Evolutionary conservation across 2,113 vertebrate species (phyloP), one percentile per base, ranked within the genome.

Genomic region (Semnornis frantzii): DNA sequence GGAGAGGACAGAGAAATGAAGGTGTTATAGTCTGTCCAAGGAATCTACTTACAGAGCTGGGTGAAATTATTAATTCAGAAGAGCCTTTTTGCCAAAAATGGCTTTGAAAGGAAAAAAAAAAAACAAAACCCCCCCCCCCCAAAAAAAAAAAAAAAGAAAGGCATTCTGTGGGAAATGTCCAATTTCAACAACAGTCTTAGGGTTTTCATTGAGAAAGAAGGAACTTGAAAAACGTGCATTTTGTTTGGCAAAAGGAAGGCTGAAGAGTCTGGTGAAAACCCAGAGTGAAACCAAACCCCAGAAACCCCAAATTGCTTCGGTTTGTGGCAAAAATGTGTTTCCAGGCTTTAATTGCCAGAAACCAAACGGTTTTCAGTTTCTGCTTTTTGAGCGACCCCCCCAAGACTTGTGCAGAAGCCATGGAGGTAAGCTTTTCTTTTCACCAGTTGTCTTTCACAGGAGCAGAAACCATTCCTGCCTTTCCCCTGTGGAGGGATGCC

Each of bases 171-270:
- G 88, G 88, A 89, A 93, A 94, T 23, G 90, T 96, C 95, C 94
- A 95, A 86, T 96, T 96, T 96, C 95, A 95, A 84, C 88, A 96
- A 89, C 62, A 95, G 90, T 90, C 90, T 93, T 52, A 50, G 89
- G 63, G 86, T 89, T 94, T 96, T 96, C 95, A 86, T 92, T 95
- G 95, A 94, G 80, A 91, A 94, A 89, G 90, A 86, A 96, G 93
- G 96, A 82, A 63, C 83, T 94, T 94, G 88, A 95, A 92, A 96
- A 96, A 94, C 87, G 86, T 94, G 60, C 54, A 88, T 23, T 23
- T 39, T 89, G 89, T 95, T 95, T 93, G 90, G 90, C 93, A 86
- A 89, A 94, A 70, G 83, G 69, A 93, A 78, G 34, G 34, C 77
- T 89, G 68, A 91, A 24, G 44, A 94, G 55, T 82, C 92, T 96